A percentile compares a stretch with the other conserved stretches of the same genome.
These are phyloP conservation scores for Ciona savignyi DNA, from an alignment of 23 tunicate genomes.

Conservation along the genomic window DNA sequence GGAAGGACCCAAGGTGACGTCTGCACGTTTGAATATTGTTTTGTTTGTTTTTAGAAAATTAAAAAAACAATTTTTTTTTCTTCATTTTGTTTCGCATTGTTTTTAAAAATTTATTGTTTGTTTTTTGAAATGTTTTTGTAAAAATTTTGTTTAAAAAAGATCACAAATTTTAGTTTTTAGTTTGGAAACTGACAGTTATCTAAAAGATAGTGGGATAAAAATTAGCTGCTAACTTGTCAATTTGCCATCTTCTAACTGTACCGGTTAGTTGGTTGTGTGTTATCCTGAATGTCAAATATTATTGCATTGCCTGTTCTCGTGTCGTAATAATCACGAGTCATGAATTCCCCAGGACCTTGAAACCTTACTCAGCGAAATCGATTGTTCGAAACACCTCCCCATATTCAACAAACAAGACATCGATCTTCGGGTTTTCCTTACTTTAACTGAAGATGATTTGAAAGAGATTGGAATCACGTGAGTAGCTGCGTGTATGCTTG, in stretches of 20 bases:
- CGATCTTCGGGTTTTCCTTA: constrained; percentile 72
- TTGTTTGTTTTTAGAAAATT: background rate
- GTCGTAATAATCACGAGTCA: background rate
- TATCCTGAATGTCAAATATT: background rate
- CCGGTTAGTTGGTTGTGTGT: no score
- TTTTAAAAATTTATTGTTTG: no score
- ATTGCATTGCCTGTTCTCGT: background rate
- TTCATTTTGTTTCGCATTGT: background rate
- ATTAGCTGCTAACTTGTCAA: no score
- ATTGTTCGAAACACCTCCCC: constrained; percentile 59
- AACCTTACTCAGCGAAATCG: constrained; percentile 54
- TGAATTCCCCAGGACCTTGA: constrained; percentile 33
- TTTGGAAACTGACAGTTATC: no score
- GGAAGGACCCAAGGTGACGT: constrained; percentile 73
- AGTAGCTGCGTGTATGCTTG: constrained; percentile 8
- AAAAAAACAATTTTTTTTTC: background rate
- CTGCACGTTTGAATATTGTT: background rate
- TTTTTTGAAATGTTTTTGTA: no score
- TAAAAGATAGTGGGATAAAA: no score
- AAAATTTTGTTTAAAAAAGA: no score
- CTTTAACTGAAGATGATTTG: constrained; percentile 76
- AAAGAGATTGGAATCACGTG: constrained; percentile 88
- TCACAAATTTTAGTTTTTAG: no score
- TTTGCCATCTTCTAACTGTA: no score
- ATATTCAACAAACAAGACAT: constrained; percentile 77